phyloP scores from a whole-genome alignment of 92 coral and sea anemone genomes.

The Siderastrea radians region DNA sequence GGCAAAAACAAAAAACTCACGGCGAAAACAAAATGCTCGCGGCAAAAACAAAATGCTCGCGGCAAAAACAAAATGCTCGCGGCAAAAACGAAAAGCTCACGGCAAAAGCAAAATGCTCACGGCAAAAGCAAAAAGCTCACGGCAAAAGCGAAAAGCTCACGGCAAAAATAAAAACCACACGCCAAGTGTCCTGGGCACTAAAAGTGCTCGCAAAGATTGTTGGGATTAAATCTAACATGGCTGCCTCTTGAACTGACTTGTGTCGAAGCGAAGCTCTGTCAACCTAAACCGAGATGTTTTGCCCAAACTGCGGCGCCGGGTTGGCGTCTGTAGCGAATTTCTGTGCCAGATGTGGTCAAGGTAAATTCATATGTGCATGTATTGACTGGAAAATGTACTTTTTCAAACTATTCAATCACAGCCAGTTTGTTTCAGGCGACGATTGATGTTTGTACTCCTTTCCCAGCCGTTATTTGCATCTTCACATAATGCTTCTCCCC shows the following conservation, averaged over 20 bases:
- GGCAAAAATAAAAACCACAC: not conserved
- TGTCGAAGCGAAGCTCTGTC: not conserved
- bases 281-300: constrained; percentile 4
- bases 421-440: not conserved
- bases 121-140: not conserved
- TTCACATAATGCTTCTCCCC: constrained; percentile 6
- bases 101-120: not conserved
- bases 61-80: too few relatives aligned
- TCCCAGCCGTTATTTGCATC: constrained; percentile 14
- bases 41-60: too few relatives aligned
- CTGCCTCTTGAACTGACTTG: not conserved
- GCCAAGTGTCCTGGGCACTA: constrained; percentile 5
- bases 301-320: constrained; percentile 40
- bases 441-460: not conserved
- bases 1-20: too few relatives aligned
- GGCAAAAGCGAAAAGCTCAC: not conserved
- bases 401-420: not conserved
- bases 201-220: constrained; percentile 14
- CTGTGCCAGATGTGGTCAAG: constrained; percentile 36
- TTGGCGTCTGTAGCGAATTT: constrained; percentile 7
- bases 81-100: too few relatives aligned
- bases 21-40: too few relatives aligned
- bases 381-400: constrained; percentile 2
- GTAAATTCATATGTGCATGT: constrained; percentile 7
- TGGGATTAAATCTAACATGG: constrained; percentile 33